Evolutionary conservation across 2,797 vertebrate species (phyloP).

Genomic region (Tauraco hartlaubi): DNA sequence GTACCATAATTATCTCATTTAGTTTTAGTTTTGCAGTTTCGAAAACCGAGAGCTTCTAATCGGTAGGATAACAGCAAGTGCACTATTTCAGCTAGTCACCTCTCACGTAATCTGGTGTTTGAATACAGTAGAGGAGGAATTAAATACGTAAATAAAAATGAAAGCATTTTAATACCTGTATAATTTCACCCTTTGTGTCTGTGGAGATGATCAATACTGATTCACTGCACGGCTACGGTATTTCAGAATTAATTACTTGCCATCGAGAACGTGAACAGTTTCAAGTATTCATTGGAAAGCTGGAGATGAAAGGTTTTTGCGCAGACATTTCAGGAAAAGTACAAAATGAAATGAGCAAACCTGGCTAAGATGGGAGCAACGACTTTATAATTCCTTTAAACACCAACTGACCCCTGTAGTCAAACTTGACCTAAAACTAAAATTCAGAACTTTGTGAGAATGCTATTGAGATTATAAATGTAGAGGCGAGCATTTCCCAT

Average conservation of each 20-base stretch:
- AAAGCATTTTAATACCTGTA: not conserved
- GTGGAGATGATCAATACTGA: not conserved
- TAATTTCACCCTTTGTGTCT: not conserved
- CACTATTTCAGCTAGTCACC: not conserved
- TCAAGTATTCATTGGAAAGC: not conserved
- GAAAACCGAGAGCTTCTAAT: not conserved
- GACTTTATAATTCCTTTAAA: not conserved
- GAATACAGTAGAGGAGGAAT: not conserved
- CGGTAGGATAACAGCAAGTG: not conserved
- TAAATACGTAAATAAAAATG: not conserved
- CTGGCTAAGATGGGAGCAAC: not conserved
- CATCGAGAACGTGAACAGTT: not conserved
- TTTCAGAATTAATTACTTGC: conserved; percentile 12
- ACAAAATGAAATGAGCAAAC: not conserved
- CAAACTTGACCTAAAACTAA: not conserved
- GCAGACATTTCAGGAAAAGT: not conserved
- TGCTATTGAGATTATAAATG: not conserved
- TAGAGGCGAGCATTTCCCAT: not conserved
- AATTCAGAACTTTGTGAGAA: not conserved
- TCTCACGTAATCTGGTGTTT: not conserved
- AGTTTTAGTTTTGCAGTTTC: not conserved
- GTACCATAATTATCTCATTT: not conserved
- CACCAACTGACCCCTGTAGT: not conserved
- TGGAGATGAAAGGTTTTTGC: not conserved
- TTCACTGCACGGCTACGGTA: not conserved